Base-by-base conservation (phyloP, 2,113 vertebrate species). In the Ceyx margarethae region DNA sequence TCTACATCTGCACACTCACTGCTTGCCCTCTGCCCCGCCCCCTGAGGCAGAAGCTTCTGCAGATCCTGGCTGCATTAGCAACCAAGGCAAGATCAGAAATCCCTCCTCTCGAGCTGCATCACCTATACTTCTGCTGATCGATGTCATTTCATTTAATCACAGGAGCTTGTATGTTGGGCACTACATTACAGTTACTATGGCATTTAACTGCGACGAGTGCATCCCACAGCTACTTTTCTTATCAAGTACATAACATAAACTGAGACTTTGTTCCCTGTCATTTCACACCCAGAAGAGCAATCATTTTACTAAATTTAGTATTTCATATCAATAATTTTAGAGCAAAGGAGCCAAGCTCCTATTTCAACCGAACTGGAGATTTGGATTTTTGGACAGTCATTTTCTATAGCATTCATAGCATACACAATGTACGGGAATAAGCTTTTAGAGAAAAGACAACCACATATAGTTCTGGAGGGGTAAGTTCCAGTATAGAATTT, bases 41-140 rank as follows among this genome's bases (percentile, higher is more conserved):
- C 77, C 66, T 43, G 21, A 74, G 85, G 81, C 87, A 96, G 85
- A 77, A 40, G 85, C 79, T 85, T 58, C 95, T 91, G 91, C 88
- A 10, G 88, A 86, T 78, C 78, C 65, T 64, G 35, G 6, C 84
- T 74, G 79, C 82, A 75, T 89, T 53, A 82, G 81, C 91, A 69
- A 87, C 46, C 89, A 85, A 83, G 77, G 67, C 85, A 62, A 74
- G 78, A 20, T 51, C 82, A 20, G 7, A 56, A 72, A 13, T 58
- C 64, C 1, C 19, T 15, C 66, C 75, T 5, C 62, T 14, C 5
- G 42, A 92, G 71, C 71, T 56, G 81, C 84, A 80, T 31, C 65
- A 65, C 17, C 61, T 29, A 28, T 17, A 26, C 0, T 11, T 26
- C 75, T 29, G 31, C 25, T 31, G 25, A 66, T 3, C 62, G 64